Evolutionary conservation across 2,113 vertebrate genomes (phyloP), one percentile per base, ranked within the genome.

Genomic region (Cranoglanis bouderius): DNA sequence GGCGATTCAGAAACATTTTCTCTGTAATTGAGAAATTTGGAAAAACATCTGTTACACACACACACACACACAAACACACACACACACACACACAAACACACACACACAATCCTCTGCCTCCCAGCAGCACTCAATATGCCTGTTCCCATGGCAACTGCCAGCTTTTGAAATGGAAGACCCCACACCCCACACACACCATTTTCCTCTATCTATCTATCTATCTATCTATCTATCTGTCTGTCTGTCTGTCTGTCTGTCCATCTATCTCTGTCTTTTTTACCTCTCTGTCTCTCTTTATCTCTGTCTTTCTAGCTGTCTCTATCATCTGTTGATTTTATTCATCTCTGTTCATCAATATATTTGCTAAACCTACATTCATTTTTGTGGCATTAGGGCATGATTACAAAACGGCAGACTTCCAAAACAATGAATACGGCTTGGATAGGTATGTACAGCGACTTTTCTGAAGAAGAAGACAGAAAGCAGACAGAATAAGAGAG

Each of bases 101-200:
- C 53, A 35, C 32, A 65, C 83, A 70, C 6, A 53, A 88, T 91
- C 91, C 89, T 88, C 94, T 93, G 93, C 90, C 93, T 94, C 92
- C 93, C 93, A 88, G 90, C 92, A 94, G 93, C 86, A 92, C 94
- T 94, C 93, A 93, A 93, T 95, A 94, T 90, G 92, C 93, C 90
- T 89, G 95, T 96, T 95, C 92, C 96, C 93, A 96, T 96, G 94
- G 95, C 93, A 95, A 96, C 96, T 94, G 88, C 82, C 89, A 91
- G 94, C 93, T 92, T 90, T 93, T 88, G 24, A 94, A 92, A 92
- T 85, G 92, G 88, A 93, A 92, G 93, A 94, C 92, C 92, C 92
- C 92, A 90, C 67, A 38, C 40, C 65, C 85, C 85, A 53, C 84
- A 85, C 46, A 70, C n/a, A 70, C 81, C 81, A 82, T 38, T 61